phyloP scores from a whole-genome alignment of 2,797 vertebrate genomes.

The Gallirallus australis region DNA sequence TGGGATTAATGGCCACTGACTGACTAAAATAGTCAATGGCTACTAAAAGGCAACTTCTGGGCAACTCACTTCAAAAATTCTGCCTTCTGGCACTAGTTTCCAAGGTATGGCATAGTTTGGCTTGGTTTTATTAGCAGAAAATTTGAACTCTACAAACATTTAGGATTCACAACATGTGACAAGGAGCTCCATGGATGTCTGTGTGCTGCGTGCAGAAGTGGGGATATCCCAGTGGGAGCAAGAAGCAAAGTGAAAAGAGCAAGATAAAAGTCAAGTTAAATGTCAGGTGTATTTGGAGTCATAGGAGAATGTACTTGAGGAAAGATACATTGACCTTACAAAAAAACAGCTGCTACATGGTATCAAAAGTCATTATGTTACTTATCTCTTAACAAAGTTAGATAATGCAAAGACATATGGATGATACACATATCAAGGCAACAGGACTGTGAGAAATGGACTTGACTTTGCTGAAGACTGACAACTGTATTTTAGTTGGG shows the following conservation, averaged over 20 bases:
- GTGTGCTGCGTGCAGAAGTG: background rate
- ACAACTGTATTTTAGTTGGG: background rate
- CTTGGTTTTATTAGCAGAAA: background rate
- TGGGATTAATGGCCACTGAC: background rate
- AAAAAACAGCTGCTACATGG: background rate
- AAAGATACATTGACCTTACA: background rate
- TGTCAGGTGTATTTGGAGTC: conserved; percentile 12
- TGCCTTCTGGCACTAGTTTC: background rate
- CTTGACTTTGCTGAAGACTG: background rate
- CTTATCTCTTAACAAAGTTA: background rate
- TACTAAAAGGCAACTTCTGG: background rate
- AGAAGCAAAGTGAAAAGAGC: conserved; percentile 33
- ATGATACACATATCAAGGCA: background rate
- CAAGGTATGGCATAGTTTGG: background rate
- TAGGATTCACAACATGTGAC: background rate
- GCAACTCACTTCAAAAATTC: background rate
- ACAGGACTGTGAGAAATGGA: background rate
- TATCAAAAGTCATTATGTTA: background rate
- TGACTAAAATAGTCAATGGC: background rate
- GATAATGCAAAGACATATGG: background rate
- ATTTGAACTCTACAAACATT: background rate
- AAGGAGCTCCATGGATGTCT: background rate
- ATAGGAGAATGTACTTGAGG: background rate
- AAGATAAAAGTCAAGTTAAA: conserved; percentile 44
- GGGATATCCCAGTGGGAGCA: background rate